A percentile compares a stretch with the other conserved stretches of the same genome.
These are phyloP conservation scores for Antrozous pallidus DNA, from an alignment of 2,797 vertebrate genomes.

Conservation along the genomic window DNA sequence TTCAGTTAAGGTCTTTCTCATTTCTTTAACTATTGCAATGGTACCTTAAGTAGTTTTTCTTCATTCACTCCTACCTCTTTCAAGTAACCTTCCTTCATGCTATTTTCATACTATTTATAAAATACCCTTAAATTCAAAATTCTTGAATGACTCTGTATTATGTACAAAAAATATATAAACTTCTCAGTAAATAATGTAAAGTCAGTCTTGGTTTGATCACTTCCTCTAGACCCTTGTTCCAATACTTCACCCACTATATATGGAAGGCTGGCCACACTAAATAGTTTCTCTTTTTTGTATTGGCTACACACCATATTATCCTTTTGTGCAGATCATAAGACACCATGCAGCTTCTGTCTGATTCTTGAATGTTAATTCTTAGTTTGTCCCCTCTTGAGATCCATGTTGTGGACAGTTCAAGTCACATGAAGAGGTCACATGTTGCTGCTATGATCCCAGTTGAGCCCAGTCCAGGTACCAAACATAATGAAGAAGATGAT, in stretches of 20 bases:
- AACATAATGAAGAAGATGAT: neutral
- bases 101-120: neutral
- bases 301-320: neutral
- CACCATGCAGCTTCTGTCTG: neutral
- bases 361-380: neutral
- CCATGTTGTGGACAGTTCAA: neutral
- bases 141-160: neutral
- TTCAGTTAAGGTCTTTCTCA: neutral
- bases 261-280: neutral
- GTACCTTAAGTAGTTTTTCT: neutral
- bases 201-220: neutral
- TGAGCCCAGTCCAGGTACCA: neutral
- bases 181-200: neutral
- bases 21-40: neutral
- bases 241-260: neutral
- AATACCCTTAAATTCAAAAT: conserved; percentile 9
- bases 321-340: neutral
- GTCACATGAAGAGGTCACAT: neutral
- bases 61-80: neutral
- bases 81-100: neutral
- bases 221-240: neutral
- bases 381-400: neutral
- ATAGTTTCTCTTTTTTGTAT: neutral
- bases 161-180: neutral
- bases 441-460: neutral